Evolutionary conservation across 2,113 vertebrate species (phyloP).

Genomic region (Coryphaenoides rupestris): DNA sequence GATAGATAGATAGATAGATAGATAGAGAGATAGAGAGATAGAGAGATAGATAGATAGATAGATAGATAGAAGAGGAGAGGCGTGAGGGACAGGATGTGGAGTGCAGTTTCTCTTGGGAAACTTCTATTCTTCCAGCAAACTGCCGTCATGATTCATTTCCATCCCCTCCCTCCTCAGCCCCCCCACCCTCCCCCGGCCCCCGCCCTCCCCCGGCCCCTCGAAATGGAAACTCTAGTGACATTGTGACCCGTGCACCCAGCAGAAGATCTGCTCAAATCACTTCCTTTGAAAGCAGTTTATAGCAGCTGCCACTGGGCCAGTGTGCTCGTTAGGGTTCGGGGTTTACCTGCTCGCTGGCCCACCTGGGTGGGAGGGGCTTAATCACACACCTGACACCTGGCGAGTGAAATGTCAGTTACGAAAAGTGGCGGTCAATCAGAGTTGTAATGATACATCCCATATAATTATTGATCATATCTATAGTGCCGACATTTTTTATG

Average conservation of each 20-base stretch:
- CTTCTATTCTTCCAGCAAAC: slow-evolving; percentile 46
- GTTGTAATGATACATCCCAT: no score
- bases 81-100: slow-evolving; percentile 50
- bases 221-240: slow-evolving; percentile 11
- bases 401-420: no score
- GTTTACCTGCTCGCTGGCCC: not conserved
- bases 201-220: slow-evolving; percentile 3
- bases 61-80: not conserved
- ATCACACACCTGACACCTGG: no score
- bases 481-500: no score
- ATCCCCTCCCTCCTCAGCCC: not conserved
- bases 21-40: not conserved
- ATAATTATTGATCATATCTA: no score
- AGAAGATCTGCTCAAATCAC: not conserved
- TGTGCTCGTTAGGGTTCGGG: not conserved
- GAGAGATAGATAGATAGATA: no score
- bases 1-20: not conserved
- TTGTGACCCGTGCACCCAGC: not conserved
- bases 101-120: slow-evolving; percentile 67
- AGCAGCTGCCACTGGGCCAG: not conserved
- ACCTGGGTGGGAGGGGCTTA: not conserved
- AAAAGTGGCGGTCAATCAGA: no score
- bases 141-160: slow-evolving; percentile 35
- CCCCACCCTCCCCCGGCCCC: not conserved
- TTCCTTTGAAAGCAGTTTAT: not conserved